Evolutionary conservation across 2,888 invertebrate genomes (phyloP).

Genomic region (Rhamnusium bicolor): DNA sequence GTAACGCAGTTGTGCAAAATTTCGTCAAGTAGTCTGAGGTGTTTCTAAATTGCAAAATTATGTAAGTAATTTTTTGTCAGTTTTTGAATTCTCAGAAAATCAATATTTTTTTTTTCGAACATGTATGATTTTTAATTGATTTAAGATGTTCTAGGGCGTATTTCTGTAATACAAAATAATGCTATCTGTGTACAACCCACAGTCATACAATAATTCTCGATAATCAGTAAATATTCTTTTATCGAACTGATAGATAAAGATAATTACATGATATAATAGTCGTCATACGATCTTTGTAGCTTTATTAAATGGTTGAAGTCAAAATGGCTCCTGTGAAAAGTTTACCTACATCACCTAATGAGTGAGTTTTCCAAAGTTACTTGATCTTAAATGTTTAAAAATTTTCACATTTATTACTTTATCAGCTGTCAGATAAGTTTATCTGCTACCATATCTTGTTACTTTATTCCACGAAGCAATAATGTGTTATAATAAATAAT

Average conservation of each 20-base stretch:
- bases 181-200: no score
- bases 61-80: no score
- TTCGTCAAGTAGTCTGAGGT: no score
- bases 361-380: not conserved
- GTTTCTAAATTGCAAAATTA: no score
- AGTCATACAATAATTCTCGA: not conserved
- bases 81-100: no score
- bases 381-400: not conserved
- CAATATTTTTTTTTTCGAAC: no score
- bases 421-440: not conserved
- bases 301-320: not conserved
- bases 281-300: not conserved
- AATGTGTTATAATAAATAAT: not conserved
- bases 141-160: no score
- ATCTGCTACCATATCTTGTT: not conserved
- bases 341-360: not conserved
- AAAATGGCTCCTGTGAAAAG: constrained; percentile 4
- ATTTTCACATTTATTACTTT: not conserved
- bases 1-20: no score
- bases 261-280: not conserved
- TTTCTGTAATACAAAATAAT: no score
- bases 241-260: not conserved
- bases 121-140: no score
- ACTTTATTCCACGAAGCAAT: not conserved
- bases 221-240: constrained; percentile 3